Evolutionary conservation across 2,888 invertebrate genomes (phyloP), one percentile per base, ranked within the genome.

Genomic region (Drosophila eohydei): DNA sequence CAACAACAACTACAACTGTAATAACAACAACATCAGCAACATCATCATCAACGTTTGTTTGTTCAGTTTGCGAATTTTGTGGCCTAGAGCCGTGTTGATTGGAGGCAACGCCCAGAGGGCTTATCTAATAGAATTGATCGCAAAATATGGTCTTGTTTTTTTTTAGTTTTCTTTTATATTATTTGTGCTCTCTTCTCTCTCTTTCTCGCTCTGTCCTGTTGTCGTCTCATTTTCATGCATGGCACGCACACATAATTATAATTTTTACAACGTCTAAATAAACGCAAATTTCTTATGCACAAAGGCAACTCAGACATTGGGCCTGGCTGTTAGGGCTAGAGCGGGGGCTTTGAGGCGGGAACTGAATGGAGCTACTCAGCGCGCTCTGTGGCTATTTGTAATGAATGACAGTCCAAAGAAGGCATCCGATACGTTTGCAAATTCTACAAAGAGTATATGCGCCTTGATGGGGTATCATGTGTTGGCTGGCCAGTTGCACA

Each of bases 231-330:
- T 62, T 57, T 69, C 50, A 89, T 83, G 81, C 59, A 46, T 52
- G 57, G 74, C 86, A 87, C 86, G 86, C 77, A 78, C 83, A 81
- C 88, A 85, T 87, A 87, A 87, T 87, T 87, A 87, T 89, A 89
- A 89, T 87, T 88, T 87, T 87, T 87, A 87, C 86, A 87, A 88
- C 79, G 88, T 88, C 89, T 87, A 87, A 84, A 78, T 83, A 89
- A 84, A 83, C 79, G 81, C 87, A 87, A 87, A 85, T 89, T 72
- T 83, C 79, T 77, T 81, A 89, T 89, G 84, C 84, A 71, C 51
- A 81, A 70, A 73, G 68, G 79, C 86, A 71, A 73, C 48, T 66
- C 65, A 66, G 62, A 65, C 61, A 54, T 41, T 50, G 50, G 50
- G 51, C 54, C 26, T n/a, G 14, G 26, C 14, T 21, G 50, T 4